These are phyloP conservation scores for Penaeus chinensis DNA, from an alignment of 1,140 invertebrate genomes.

Conservation along the genomic window DNA sequence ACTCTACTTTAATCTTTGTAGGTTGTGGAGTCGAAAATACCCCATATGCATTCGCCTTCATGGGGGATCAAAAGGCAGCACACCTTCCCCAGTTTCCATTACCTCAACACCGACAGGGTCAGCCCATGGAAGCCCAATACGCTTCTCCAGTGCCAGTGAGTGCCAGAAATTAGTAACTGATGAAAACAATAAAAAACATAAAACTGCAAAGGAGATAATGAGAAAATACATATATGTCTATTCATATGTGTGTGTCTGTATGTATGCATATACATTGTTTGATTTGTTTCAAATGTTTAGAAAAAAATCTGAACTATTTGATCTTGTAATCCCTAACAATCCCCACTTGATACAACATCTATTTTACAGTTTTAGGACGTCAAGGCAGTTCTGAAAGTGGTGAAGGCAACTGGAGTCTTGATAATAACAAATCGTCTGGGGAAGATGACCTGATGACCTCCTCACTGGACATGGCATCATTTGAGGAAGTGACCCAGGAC, in stretches of 20 bases:
- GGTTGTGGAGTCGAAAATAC: constrained; percentile 91
- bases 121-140: constrained; percentile 65
- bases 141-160: constrained; percentile 28
- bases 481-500: constrained; percentile 64
- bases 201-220: too few species aligned
- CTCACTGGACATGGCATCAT: constrained; percentile 65
- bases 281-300: too few species aligned
- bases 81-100: constrained; percentile 65
- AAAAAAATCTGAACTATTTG: too few species aligned
- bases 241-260: too few species aligned
- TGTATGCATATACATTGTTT: too few species aligned
- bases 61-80: constrained; percentile 40
- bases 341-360: background rate
- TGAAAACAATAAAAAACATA: too few species aligned
- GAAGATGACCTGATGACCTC: constrained; percentile 64
- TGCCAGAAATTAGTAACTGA: background rate
- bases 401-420: constrained; percentile 65
- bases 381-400: constrained; percentile 43
- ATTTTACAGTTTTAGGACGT: constrained; percentile 20
- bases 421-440: constrained; percentile 66
- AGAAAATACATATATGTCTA: too few species aligned
- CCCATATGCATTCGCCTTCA: constrained; percentile 80
- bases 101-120: constrained; percentile 66
- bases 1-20: background rate
- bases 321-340: too few species aligned